Percentiles rank a stretch among this genome's conserved stretches.
Conservation (phyloP, 2,888 invertebrate genomes). For the Aporophyla nigra region DNA sequence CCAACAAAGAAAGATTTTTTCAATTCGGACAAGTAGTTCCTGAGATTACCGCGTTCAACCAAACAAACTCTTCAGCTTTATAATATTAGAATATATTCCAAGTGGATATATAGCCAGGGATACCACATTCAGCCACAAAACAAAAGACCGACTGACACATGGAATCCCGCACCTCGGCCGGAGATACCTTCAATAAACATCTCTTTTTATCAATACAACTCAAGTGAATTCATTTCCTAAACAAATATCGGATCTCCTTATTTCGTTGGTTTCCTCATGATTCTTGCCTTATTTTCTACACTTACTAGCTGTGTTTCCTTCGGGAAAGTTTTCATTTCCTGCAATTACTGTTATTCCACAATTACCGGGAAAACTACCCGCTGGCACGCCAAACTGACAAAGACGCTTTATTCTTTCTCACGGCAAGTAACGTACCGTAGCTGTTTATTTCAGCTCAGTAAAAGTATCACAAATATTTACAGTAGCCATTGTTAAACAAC, state of each 20-base stretch:
- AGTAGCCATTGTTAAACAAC: conserved; percentile 6
- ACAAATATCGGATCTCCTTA: conserved; percentile 27
- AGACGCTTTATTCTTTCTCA: conserved; percentile 25
- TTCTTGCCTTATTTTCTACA: conserved; percentile 33
- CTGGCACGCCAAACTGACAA: conserved; percentile 50
- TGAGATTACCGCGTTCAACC: too few relatives aligned
- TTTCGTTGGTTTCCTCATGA: conserved; percentile 25
- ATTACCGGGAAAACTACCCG: conserved; percentile 52
- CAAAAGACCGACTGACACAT: neutral
- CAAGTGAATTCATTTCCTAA: conserved; percentile 44
- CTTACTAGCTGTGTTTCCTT: conserved; percentile 52
- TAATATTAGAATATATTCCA: too few relatives aligned
- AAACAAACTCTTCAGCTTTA: too few relatives aligned
- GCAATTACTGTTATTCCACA: conserved; percentile 58
- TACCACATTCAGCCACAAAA: neutral
- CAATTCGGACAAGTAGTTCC: too few relatives aligned
- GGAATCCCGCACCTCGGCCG: too few relatives aligned
- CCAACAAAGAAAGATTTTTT: too few relatives aligned
- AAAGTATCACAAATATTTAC: conserved; percentile 12
- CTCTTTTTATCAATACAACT: conserved; percentile 8
- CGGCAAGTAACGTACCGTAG: neutral
- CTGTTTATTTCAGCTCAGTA: conserved; percentile 16
- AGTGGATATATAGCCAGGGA: too few relatives aligned
- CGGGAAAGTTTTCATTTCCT: conserved; percentile 58
- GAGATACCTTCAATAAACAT: conserved; percentile 4